Percentiles rank a stretch among this genome's conserved stretches.
Evolutionary conservation across 2,797 vertebrate species (phyloP).

Genomic region (Setipinna tenuifilis): DNA sequence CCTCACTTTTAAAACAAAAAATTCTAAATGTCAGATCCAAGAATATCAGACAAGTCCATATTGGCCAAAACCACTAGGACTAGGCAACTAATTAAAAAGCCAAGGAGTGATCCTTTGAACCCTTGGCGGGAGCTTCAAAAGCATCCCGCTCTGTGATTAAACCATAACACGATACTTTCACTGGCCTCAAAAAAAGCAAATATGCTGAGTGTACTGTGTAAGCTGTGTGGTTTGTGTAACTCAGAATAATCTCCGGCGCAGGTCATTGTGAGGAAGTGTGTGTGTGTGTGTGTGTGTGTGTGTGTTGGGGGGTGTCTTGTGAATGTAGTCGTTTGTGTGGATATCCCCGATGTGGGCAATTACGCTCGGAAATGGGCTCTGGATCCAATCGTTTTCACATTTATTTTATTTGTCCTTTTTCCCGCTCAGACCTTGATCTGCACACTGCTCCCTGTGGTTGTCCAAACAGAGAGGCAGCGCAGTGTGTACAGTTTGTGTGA

Average conservation of each 20-base stretch:
- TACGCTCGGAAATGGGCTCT: not conserved
- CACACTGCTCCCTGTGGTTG: not conserved
- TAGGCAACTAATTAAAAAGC: conserved; percentile 13
- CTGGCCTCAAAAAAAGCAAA: conserved; percentile 6
- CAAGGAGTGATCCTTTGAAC: not conserved
- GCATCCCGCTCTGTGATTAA: conserved; percentile 11
- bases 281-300: too few relatives aligned
- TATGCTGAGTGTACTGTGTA: not conserved
- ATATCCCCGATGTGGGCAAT: not conserved
- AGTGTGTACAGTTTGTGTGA: conserved; percentile 4
- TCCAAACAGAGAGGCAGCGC: not conserved
- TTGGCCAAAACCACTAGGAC: not conserved
- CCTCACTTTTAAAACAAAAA: not conserved
- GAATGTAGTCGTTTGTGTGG: not conserved
- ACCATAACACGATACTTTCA: conserved; percentile 9
- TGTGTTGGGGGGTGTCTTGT: not conserved
- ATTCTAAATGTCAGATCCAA: not conserved
- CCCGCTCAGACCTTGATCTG: not conserved
- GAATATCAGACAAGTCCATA: conserved; percentile 5
- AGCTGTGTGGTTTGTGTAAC: not conserved
- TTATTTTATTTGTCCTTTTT: conserved; percentile 10
- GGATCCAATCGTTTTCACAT: conserved; percentile 6
- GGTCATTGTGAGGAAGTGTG: conserved; percentile 4
- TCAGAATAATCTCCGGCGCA: not conserved
- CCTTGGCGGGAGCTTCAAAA: conserved; percentile 28